These are phyloP conservation scores for Tinea semifulvella DNA, from an alignment of 2,888 invertebrate genomes.

Conservation along the genomic window DNA sequence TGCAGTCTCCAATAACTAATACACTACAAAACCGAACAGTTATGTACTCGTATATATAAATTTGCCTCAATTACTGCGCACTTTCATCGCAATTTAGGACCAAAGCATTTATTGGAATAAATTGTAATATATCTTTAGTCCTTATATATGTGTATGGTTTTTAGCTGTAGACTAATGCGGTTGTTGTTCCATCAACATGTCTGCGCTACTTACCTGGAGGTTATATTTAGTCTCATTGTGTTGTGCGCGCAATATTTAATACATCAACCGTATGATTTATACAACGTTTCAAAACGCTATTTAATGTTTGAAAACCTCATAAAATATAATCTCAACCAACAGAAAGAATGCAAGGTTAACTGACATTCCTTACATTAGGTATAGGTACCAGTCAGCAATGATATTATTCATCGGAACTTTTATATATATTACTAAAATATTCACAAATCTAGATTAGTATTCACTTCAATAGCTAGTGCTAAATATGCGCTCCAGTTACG, in stretches of 20 bases:
- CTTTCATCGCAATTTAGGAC: too few species aligned
- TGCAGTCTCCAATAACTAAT: too few species aligned
- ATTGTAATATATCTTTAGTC: too few species aligned
- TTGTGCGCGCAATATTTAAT: constrained; percentile 35
- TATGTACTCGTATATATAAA: too few species aligned
- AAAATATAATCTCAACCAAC: constrained; percentile 7
- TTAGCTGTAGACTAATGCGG: background rate
- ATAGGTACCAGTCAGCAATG: too few species aligned
- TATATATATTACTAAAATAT: too few species aligned
- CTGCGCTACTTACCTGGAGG: constrained; percentile 17
- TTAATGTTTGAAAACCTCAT: constrained; percentile 8
- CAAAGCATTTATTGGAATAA: too few species aligned
- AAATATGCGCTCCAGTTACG: constrained; percentile 47
- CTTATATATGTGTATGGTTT: too few species aligned
- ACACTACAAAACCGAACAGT: too few species aligned
- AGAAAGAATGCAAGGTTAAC: constrained; percentile 5
- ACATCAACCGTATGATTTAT: constrained; percentile 28
- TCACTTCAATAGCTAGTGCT: background rate
- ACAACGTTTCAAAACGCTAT: constrained; percentile 4
- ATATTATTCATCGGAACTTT: too few species aligned
- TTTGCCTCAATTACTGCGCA: too few species aligned
- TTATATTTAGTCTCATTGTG: constrained; percentile 62
- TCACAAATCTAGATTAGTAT: background rate
- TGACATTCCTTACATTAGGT: too few species aligned
- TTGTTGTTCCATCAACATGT: background rate